Percentiles rank a stretch among this genome's conserved stretches.
Conservation (phyloP, 1,140 invertebrate genomes). For the Drosophila miranda region DNA sequence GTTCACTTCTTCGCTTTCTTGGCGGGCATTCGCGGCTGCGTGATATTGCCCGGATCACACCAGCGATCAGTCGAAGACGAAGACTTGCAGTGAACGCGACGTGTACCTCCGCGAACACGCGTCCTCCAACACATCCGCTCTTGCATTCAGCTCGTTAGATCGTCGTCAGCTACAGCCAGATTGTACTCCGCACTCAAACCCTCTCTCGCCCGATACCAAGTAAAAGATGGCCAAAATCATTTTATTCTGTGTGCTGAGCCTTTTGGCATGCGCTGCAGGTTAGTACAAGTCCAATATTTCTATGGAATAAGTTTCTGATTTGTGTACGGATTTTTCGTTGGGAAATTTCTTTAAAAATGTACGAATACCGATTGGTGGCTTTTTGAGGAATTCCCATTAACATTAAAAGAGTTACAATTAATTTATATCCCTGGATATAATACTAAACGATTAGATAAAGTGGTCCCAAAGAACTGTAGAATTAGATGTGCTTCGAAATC, state of each 20-base stretch:
- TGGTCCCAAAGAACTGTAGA: too few species aligned
- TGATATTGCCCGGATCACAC: constrained; percentile 64
- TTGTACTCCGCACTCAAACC: constrained; percentile 33
- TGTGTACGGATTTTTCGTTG: too few species aligned
- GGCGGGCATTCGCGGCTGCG: constrained; percentile 63
- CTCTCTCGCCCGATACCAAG: constrained; percentile 17
- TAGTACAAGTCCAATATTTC: constrained; percentile 50
- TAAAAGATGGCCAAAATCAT: constrained; percentile 77
- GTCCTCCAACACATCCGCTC: constrained; percentile 29
- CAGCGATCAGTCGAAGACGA: constrained; percentile 74
- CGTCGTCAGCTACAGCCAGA: constrained; percentile 41
- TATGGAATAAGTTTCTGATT: constrained; percentile 3
- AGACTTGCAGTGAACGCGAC: constrained; percentile 79
- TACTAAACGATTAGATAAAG: too few species aligned
- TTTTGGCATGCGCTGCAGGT: constrained; percentile 79
- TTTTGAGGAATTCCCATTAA: too few species aligned
- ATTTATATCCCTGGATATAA: too few species aligned
- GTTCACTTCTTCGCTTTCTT: constrained; percentile 53
- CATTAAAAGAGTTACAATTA: too few species aligned
- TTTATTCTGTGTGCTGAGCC: constrained; percentile 71
- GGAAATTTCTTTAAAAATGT: too few species aligned
- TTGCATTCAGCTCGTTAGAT: constrained; percentile 32
- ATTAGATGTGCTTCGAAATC: too few species aligned
- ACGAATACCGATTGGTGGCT: too few species aligned
- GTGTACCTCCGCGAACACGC: constrained; percentile 53